Percentiles rank a stretch among this genome's conserved stretches.
These are phyloP conservation scores for Phoxinus dragarum DNA, from an alignment of 2,797 vertebrate genomes.

Conservation along the genomic window DNA sequence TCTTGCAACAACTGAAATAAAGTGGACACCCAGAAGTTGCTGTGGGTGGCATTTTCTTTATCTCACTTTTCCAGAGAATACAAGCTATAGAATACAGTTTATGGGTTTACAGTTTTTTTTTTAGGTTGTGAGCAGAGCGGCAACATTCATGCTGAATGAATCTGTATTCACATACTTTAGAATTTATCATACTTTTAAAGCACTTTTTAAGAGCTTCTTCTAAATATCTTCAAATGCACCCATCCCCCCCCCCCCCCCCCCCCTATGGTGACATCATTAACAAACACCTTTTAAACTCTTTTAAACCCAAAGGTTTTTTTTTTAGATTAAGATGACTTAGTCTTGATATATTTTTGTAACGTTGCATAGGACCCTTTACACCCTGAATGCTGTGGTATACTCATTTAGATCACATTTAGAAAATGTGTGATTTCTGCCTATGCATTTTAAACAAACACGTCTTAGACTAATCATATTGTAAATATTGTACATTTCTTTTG, in stretches of 20 bases:
- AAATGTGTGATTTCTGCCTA: conserved; percentile 4
- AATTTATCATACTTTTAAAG: neutral
- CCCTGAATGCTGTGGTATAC: neutral
- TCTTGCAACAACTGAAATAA: conserved; percentile 24
- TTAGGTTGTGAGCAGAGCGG: neutral
- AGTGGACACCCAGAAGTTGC: conserved; percentile 40
- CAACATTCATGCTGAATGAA: neutral
- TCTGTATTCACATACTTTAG: neutral
- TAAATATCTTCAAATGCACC: conserved; percentile 12
- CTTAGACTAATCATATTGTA: neutral
- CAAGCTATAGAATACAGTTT: conserved; percentile 21
- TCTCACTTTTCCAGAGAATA: conserved; percentile 32
- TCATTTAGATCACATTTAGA: neutral
- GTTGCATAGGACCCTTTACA: neutral
- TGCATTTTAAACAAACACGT: neutral
- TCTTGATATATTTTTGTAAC: neutral
- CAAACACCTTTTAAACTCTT: too few relatives aligned
- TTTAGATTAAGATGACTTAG: neutral
- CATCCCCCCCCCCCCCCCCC: too few relatives aligned
- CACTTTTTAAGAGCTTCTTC: neutral
- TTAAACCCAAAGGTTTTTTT: neutral
- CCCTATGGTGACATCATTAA: too few relatives aligned
- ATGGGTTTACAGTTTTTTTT: neutral
- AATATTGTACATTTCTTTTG: neutral
- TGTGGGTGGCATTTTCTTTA: conserved; percentile 32